Conservation (phyloP, 2,888 invertebrate species). For the Osedax fenrisi region DNA sequence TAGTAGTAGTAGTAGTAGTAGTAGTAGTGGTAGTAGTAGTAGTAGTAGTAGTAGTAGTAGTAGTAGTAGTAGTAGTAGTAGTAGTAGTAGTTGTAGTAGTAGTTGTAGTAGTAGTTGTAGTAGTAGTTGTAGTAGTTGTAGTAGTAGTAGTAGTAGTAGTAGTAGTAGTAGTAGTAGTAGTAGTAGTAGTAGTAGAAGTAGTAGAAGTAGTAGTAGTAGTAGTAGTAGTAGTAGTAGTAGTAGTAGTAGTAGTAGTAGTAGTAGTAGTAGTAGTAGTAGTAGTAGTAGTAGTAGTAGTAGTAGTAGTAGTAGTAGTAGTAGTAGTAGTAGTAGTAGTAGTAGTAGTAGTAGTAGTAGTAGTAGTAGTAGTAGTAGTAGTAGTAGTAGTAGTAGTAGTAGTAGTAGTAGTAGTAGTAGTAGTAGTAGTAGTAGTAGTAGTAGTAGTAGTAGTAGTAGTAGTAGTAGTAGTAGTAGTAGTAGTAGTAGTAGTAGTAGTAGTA, state of each 20-base stretch:
- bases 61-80: neutral
- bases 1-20: too few species aligned
- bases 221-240: conserved; percentile 2
- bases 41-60: conserved; percentile 2
- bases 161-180: neutral
- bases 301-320: too few species aligned
- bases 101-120: neutral
- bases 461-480: too few species aligned
- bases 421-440: too few species aligned
- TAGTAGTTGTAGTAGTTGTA: neutral
- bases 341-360: too few species aligned
- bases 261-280: conserved; percentile 2
- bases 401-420: too few species aligned
- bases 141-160: conserved; percentile 2
- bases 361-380: too few species aligned
- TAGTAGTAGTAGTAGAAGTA: neutral
- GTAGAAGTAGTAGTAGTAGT: neutral
- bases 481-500: too few species aligned
- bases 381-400: too few species aligned
- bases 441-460: too few species aligned
- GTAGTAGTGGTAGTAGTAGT: conserved; percentile 2
- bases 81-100: neutral
- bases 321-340: too few species aligned
- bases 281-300: conserved; percentile 2
- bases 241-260: conserved; percentile 2